Evolutionary conservation across 2,888 invertebrate species (phyloP).

Genomic region (Hypomecis atomaria): DNA sequence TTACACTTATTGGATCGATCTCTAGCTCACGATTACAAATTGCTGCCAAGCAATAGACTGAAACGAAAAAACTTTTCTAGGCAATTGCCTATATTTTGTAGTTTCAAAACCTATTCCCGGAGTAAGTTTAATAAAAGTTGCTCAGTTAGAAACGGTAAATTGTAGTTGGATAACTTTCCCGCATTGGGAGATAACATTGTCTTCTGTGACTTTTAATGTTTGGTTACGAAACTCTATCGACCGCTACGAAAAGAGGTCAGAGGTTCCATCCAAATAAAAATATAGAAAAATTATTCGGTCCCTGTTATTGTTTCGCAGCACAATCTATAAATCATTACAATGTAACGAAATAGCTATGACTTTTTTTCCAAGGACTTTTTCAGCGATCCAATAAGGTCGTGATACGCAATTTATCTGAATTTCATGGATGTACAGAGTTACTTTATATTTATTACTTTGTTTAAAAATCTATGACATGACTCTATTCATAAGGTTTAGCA

Average conservation of each 20-base stretch:
- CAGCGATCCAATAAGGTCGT: conserved; percentile 11
- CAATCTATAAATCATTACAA: conserved; percentile 30
- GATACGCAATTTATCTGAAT: conserved; percentile 4
- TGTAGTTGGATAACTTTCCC: conserved; percentile 41
- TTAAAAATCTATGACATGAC: too few species aligned
- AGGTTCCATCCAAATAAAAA: conserved; percentile 26
- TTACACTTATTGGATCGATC: too few species aligned
- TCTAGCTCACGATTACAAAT: too few species aligned
- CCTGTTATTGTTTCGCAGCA: conserved; percentile 29
- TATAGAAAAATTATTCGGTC: conserved; percentile 25
- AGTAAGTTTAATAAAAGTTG: conserved; percentile 46
- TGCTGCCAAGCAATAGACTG: conserved; percentile 24
- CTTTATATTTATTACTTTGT: too few species aligned
- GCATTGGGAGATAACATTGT: conserved; percentile 41
- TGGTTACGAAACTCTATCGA: conserved; percentile 35
- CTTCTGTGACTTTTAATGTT: conserved; percentile 41
- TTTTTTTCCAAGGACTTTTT: conserved; percentile 14
- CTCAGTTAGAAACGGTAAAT: conserved; percentile 44
- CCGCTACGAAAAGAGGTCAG: conserved; percentile 27
- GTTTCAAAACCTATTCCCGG: conserved; percentile 37
- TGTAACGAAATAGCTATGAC: conserved; percentile 20
- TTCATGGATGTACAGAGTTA: neutral
- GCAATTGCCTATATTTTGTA: conserved; percentile 42
- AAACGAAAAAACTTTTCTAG: conserved; percentile 37
- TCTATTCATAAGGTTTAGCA: too few species aligned